Conservation (phyloP, 2,888 invertebrate species). For the Pimpla rufipes region DNA sequence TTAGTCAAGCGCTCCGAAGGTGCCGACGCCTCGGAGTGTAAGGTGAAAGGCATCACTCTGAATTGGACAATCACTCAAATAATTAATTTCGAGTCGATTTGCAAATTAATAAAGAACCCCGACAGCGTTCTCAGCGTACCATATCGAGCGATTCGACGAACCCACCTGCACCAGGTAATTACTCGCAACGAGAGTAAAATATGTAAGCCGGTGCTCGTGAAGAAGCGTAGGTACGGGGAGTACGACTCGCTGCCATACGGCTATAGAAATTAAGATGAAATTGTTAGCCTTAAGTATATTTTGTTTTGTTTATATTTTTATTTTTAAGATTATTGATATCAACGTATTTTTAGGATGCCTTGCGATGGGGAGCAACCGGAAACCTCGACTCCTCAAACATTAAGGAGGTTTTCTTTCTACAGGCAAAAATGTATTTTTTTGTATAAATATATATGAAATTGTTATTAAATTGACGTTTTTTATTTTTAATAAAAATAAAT, state of each 20-base stretch:
- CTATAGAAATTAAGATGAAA: background rate
- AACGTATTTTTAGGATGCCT: too few relatives aligned
- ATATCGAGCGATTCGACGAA: slow-evolving; percentile 1
- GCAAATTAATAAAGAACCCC: slow-evolving; percentile 10
- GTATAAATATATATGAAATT: too few relatives aligned
- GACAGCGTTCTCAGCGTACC: background rate
- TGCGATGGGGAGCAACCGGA: too few relatives aligned
- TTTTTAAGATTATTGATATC: too few relatives aligned
- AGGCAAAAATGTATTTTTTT: too few relatives aligned
- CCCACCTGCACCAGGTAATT: background rate
- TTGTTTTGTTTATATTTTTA: too few relatives aligned
- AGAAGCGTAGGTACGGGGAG: background rate
- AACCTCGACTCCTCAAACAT: too few relatives aligned
- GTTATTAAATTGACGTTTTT: too few relatives aligned
- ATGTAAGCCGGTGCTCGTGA: background rate
- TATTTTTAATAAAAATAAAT: too few relatives aligned
- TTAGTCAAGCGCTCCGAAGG: slow-evolving; percentile 24
- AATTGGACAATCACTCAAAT: slow-evolving; percentile 54
- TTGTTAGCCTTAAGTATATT: too few relatives aligned
- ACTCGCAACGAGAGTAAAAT: background rate
- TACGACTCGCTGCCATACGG: background rate
- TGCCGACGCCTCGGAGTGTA: slow-evolving; percentile 64
- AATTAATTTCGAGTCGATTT: slow-evolving; percentile 57
- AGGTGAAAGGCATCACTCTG: slow-evolving; percentile 69
- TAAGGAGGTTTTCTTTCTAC: too few relatives aligned